Evolutionary conservation across 2,797 vertebrate genomes (phyloP), one percentile per base, ranked within the genome.

Genomic region (Coilia nasus): DNA sequence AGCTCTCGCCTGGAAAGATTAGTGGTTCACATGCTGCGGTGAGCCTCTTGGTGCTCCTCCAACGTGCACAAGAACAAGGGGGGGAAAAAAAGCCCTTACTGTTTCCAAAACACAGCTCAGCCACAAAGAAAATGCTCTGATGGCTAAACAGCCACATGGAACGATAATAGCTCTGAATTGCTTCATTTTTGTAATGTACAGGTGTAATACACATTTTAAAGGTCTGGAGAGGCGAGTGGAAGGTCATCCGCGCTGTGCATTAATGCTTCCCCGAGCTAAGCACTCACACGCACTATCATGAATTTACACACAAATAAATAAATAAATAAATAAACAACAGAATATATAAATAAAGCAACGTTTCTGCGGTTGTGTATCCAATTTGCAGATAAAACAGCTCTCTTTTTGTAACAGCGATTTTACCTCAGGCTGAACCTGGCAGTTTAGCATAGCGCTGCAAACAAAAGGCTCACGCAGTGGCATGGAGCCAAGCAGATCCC

Each of bases 21-120:
- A 81, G 71, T 78, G 71, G 67, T 81, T 87, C 86, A 88, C 87
- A 87, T 82, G 90, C 82, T 91, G 10, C 88, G 86, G 84, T 88
- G 87, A 90, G n/a, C 12, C 46, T 35, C 47, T 17, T 75, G 67
- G 31, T 75, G 31, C 31, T 75, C 12, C 31, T 35, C 28, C 31
- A 6, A 17, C 3, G 15, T 17, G 67, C 28, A 35, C 50, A 54
- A 7, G 14, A 54, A 54, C 50, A 54, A 14, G 50, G 50, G 50
- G 14, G 14, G 50, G 50, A 59, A 59, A 59, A 59, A 59, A n/a
- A 19, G 17, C 19, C 57, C 57, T 5, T 59, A 59, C 57, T 59
- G 25, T n/a, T 67, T 67, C 23, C 23, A 75, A 35, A 75, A 75
- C 67, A 75, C 67, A 15, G 67, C 15, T 71, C 28, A 71, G 64